Evolutionary conservation across 2,888 invertebrate species (phyloP), one percentile per base, ranked within the genome.

Genomic region (Tuta absoluta): DNA sequence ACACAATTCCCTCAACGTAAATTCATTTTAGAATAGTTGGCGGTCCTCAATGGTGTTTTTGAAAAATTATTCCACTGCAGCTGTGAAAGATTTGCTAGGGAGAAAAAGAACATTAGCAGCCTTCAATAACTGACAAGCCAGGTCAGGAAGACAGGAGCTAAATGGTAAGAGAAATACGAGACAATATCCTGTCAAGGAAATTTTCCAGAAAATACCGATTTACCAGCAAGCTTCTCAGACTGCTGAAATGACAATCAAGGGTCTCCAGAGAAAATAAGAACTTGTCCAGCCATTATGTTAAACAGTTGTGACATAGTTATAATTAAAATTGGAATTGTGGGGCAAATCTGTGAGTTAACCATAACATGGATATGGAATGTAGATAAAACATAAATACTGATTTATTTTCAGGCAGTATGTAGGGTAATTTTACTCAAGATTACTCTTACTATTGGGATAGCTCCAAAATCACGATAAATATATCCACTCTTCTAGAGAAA

Each of bases 21-120:
- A 75, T 72, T 77, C 77, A 79, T 79, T 82, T 76, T 71, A 71
- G 49, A 48, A 63, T 63, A 81, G 81, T 80, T 84, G 88, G 81
- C 81, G 83, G 84, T 89, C 88, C 89, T 76, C 79, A 73, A 82
- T 76, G 78, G 71, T 79, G 73, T 77, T 79, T 80, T 65, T 79
- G 73, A 75, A 76, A 82, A 85, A 88, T 87, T 89, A 90, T 89
- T 91, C 90, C 91, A 91, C 90, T 89, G 91, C 91, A 91, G 89
- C 91, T 89, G 87, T 87, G 85, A 85, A 85, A 80, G 76, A 80
- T 78, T 78, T 70, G 85, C 89, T 90, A 89, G 70, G 86, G 88
- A 90, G 81, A 89, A 82, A 91, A 90, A 82, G 75, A 76, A 75
- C 70, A 86, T 85, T 82, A 84, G 78, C 76, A 78, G 72, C 73